Evolutionary conservation across 2,888 invertebrate genomes (phyloP).

Genomic region (Panorpa germanica): DNA sequence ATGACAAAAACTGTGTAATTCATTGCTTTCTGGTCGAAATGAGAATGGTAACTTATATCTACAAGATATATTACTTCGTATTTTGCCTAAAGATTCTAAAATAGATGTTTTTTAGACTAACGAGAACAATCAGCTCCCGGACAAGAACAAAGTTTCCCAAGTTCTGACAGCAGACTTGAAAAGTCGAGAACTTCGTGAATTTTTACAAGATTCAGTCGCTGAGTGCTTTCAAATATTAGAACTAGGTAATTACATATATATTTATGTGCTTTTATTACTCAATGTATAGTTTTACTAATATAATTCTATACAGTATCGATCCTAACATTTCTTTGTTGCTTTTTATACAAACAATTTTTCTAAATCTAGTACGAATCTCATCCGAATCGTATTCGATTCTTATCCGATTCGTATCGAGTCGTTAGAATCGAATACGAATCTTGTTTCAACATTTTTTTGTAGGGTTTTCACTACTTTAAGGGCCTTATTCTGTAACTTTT

Average conservation of each 20-base stretch:
- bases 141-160: conserved; percentile 39
- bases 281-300: too few species aligned
- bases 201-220: conserved; percentile 47
- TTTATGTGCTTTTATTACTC: too few species aligned
- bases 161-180: conserved; percentile 38
- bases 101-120: conserved; percentile 28
- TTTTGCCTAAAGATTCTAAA: conserved; percentile 6
- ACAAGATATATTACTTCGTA: conserved; percentile 7
- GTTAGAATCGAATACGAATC: conserved; percentile 1
- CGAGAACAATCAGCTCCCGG: conserved; percentile 41
- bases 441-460: conserved; percentile 6
- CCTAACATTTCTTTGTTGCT: too few species aligned
- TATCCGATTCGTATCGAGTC: conserved; percentile 24
- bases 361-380: too few species aligned
- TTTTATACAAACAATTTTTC: too few species aligned
- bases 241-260: conserved; percentile 14
- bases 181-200: conserved; percentile 43
- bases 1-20: conserved; percentile 30
- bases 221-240: conserved; percentile 48
- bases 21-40: conserved; percentile 52
- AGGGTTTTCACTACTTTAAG: conserved; percentile 1
- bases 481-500: too few species aligned
- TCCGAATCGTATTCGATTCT: too few species aligned
- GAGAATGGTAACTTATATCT: conserved; percentile 33
- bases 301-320: too few species aligned